phyloP scores from a whole-genome alignment of 30 jellyfish, hydroid and myxozoan genomes.

The Cassiopea andromeda region DNA sequence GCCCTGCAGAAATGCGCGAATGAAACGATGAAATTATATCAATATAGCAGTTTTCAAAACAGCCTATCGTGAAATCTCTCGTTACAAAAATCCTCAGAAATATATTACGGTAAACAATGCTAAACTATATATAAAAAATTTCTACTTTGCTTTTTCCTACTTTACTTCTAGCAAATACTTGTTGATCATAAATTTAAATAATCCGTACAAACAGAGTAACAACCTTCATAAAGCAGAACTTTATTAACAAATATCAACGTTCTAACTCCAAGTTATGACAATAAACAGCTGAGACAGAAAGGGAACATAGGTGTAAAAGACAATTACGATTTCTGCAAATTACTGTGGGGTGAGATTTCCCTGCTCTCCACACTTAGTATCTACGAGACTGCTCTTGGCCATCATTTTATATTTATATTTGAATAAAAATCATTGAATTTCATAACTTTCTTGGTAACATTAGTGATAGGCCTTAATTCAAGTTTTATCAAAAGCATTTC shows the following conservation, averaged over 20 bases:
- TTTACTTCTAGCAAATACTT: neutral
- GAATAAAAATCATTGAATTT: no score
- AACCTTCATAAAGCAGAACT: neutral
- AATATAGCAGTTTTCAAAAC: neutral
- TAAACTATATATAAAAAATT: neutral
- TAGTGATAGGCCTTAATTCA: no score
- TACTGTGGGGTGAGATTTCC: neutral
- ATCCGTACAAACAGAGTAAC: neutral
- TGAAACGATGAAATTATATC: neutral
- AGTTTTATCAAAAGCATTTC: no score
- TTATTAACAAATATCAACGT: neutral
- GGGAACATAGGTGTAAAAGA: no score
- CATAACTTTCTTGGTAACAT: no score
- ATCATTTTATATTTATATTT: neutral
- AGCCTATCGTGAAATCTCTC: slow-evolving; percentile 4
- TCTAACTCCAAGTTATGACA: neutral
- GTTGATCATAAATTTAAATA: neutral
- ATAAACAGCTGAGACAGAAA: neutral
- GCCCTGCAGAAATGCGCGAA: neutral
- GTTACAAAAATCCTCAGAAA: slow-evolving; percentile 4
- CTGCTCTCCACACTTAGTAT: neutral
- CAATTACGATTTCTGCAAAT: no score
- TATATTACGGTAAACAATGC: neutral
- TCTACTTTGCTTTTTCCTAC: neutral
- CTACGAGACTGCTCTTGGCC: neutral